These are phyloP conservation scores for Tetraneura akinire DNA, from an alignment of 1,140 invertebrate genomes.

Conservation along the genomic window DNA sequence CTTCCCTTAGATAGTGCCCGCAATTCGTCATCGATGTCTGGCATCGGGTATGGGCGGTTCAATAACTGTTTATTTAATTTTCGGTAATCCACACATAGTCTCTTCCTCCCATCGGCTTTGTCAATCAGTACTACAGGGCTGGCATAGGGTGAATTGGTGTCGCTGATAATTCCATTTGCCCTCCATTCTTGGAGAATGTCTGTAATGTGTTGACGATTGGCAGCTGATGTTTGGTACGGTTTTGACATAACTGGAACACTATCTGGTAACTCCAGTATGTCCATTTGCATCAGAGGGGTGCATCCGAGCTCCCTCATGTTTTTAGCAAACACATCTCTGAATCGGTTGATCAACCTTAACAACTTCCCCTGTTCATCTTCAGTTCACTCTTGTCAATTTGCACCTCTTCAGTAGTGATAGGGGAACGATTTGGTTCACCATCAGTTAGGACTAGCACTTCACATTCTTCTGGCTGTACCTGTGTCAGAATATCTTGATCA, in stretches of 20 bases:
- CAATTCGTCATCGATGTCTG: too few relatives aligned
- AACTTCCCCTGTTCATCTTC: neutral
- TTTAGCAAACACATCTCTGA: neutral
- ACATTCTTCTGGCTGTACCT: too few relatives aligned
- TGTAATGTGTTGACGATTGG: neutral
- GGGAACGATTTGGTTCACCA: too few relatives aligned
- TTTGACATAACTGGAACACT: neutral
- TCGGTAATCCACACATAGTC: conserved; percentile 55
- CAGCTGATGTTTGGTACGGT: neutral
- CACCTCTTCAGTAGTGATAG: too few relatives aligned
- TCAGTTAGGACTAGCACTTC: too few relatives aligned
- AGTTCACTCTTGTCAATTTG: too few relatives aligned
- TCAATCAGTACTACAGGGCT: conserved; percentile 55
- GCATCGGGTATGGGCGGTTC: conserved; percentile 52
- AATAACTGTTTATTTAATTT: too few relatives aligned
- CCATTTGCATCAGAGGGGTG: neutral
- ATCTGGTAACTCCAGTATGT: neutral
- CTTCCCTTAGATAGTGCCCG: too few relatives aligned
- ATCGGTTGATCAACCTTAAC: neutral
- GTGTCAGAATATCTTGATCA: too few relatives aligned
- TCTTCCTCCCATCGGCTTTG: conserved; percentile 48
- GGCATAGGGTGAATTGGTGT: conserved; percentile 55
- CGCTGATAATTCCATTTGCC: conserved; percentile 53
- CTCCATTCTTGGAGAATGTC: conserved; percentile 31
- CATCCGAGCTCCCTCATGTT: neutral